Evolutionary conservation across 2,888 invertebrate genomes (phyloP), one percentile per base, ranked within the genome.

Genomic region (Drosophila kambysellisi): DNA sequence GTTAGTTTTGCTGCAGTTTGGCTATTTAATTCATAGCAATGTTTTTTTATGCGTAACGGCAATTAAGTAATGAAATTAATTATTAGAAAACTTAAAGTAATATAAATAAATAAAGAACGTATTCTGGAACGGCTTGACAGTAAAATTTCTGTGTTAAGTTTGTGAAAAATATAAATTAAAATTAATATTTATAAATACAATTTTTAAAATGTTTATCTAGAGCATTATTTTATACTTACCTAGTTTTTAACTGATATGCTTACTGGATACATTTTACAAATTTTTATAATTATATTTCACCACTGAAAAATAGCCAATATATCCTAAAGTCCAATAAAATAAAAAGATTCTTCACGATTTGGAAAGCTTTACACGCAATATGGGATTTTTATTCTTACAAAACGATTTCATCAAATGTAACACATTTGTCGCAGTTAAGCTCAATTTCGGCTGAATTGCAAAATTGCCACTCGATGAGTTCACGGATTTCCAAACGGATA

Each of bases 381-480:
- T 17, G 15, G 8, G 9, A 50, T 8, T 29, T 17, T 15, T 6
- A 30, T 4, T 20, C 6, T n/a, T 15, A 12, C 20, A 57, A 7
- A 6, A 20, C 30, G 30, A 52, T 15, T 50, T 43, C 17, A 15
- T 32, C 25, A 39, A 20, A 12, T 35, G 12, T 43, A 5, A 29
- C 35, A 52, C 15, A 33, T 43, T 69, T 32, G 35, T 32, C 6
- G 25, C 8, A 35, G 7, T 37, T 25, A n/a, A 37, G 54, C 35
- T 62, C 53, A 54, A 70, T 70, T 51, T 52, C 30, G 15, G 25
- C 33, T 5, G 17, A 43, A 53, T 69, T 62, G 54, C 41, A 25
- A 52, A 62, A 65, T 65, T 71, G 48, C 20, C 66, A 66, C 60
- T 71, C 58, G 43, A 61, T 50, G 58, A 35, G 37, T 68, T 50